Percentiles rank a stretch among this genome's conserved stretches.
Conservation (phyloP, 1,140 invertebrate genomes). For the Drosophila sp. region DNA sequence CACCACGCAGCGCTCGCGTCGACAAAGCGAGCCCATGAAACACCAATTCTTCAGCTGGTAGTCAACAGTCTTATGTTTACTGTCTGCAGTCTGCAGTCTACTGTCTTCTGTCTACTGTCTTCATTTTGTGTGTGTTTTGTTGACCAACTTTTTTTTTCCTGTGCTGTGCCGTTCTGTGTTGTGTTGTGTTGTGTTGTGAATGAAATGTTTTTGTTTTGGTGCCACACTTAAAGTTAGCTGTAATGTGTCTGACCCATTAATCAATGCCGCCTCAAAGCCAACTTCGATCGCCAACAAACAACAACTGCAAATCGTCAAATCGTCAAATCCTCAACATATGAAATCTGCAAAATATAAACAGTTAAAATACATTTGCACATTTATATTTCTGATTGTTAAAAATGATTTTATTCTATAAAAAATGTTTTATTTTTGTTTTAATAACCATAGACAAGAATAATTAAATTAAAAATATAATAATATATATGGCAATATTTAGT, state of each 20-base stretch:
- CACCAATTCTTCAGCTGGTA: slow-evolving; percentile 35
- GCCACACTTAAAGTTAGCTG: slow-evolving; percentile 46
- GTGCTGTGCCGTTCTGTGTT: slow-evolving; percentile 6
- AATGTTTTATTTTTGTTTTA: too few relatives aligned
- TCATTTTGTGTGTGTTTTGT: slow-evolving; percentile 20
- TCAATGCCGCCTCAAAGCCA: slow-evolving; percentile 21
- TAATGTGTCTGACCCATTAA: slow-evolving; percentile 48
- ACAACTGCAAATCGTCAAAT: too few relatives aligned
- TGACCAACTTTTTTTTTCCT: slow-evolving; percentile 60
- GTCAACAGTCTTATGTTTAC: not conserved
- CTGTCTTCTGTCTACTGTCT: slow-evolving; percentile 1
- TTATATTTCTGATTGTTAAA: too few relatives aligned
- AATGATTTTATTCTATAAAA: too few relatives aligned
- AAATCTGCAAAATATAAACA: too few relatives aligned
- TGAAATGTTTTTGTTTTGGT: slow-evolving; percentile 50
- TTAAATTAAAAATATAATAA: too few relatives aligned
- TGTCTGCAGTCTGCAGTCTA: not conserved
- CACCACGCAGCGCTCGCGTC: slow-evolving; percentile 65
- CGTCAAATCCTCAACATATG: too few relatives aligned
- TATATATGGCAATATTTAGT: too few relatives aligned
- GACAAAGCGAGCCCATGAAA: slow-evolving; percentile 16
- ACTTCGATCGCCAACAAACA: not conserved
- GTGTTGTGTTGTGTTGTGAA: slow-evolving; percentile 37
- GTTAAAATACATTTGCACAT: too few relatives aligned
- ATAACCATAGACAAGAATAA: too few relatives aligned